Evolutionary conservation across 2,888 invertebrate species (phyloP).

Genomic region (Encarsia formosa): DNA sequence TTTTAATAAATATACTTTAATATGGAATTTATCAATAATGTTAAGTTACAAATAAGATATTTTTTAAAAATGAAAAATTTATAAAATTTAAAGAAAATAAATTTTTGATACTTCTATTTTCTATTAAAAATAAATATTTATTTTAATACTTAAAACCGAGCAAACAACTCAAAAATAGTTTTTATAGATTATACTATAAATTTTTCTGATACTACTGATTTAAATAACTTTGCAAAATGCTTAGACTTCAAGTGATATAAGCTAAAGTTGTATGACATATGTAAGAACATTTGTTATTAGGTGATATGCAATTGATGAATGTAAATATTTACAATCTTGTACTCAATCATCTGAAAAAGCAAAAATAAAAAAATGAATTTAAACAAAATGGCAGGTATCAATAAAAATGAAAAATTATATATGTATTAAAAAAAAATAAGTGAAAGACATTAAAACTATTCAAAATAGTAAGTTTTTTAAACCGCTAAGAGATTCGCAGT

Average conservation of each 20-base stretch:
- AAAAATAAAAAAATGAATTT: conserved; percentile 9
- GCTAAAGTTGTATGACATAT: too few species aligned
- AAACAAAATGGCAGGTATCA: not conserved
- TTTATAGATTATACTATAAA: too few species aligned
- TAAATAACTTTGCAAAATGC: too few species aligned
- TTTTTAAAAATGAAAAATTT: not conserved
- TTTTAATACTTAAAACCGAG: conserved; percentile 4
- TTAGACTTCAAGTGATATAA: too few species aligned
- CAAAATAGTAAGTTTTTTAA: not conserved
- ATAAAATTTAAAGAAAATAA: not conserved
- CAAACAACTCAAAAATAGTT: conserved; percentile 1
- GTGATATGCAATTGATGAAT: conserved; percentile 18
- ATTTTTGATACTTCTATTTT: not conserved
- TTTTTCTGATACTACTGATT: too few species aligned
- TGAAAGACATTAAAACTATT: too few species aligned
- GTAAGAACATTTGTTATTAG: conserved; percentile 6
- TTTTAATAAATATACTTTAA: not conserved
- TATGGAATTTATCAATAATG: not conserved
- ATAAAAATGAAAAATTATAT: conserved; percentile 1
- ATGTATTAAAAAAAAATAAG: not conserved
- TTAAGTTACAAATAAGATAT: too few species aligned
- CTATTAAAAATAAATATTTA: not conserved
- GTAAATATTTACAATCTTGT: conserved; percentile 23
- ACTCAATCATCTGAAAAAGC: conserved; percentile 17
- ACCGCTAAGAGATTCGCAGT: conserved; percentile 10